phyloP scores from a whole-genome alignment of 2,113 vertebrate genomes.

The Pygoscelis antarcticus region DNA sequence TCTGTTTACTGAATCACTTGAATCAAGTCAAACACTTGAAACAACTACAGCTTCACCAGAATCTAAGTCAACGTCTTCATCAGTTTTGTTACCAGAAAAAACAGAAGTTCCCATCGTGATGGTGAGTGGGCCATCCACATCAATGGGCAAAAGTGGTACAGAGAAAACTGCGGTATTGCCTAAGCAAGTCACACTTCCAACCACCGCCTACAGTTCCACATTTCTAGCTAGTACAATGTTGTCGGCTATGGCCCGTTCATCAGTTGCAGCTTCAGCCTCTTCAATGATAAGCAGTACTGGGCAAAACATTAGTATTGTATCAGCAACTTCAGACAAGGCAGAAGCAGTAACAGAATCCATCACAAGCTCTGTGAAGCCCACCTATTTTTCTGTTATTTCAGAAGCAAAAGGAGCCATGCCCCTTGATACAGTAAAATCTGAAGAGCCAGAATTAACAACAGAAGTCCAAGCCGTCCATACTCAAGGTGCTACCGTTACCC shows the following conservation, averaged over 20 bases:
- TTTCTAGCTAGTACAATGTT: neutral
- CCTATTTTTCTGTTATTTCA: neutral
- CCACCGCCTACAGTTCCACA: neutral
- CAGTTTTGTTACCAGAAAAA: neutral
- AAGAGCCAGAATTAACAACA: neutral
- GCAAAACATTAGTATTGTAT: neutral
- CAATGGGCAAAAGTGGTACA: constrained; percentile 20
- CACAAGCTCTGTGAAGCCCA: neutral
- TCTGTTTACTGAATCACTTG: neutral
- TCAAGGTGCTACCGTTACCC: neutral
- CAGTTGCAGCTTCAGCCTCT: neutral
- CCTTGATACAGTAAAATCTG: neutral
- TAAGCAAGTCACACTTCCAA: constrained; percentile 49
- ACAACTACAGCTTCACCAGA: neutral
- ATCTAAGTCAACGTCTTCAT: neutral
- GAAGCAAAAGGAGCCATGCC: neutral
- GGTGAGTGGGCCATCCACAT: neutral
- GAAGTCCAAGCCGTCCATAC: neutral
- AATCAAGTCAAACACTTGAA: neutral
- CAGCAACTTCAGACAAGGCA: neutral
- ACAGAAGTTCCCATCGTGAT: neutral
- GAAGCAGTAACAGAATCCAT: neutral
- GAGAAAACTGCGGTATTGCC: constrained; percentile 38
- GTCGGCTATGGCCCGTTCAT: rapidly evolving
- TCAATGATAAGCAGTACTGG: neutral